These are phyloP conservation scores for Teleogryllus occipitalis DNA, from an alignment of 1,140 invertebrate genomes.

Conservation along the genomic window DNA sequence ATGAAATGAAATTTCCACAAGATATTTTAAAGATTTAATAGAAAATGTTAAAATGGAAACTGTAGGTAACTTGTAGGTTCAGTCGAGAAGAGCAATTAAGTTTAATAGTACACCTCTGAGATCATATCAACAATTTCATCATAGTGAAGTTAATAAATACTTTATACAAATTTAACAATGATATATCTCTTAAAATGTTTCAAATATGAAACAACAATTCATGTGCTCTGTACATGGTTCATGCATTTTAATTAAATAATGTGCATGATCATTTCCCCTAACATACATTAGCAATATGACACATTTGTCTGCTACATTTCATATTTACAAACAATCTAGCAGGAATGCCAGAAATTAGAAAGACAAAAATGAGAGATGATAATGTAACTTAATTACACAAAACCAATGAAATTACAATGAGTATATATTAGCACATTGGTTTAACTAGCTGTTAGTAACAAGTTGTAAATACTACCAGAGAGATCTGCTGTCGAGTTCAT, in stretches of 20 bases:
- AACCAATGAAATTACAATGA: not conserved
- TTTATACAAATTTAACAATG: not conserved
- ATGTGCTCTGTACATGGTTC: not conserved
- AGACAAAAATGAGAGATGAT: no score
- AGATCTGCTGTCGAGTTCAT: not conserved
- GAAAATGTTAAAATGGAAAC: no score
- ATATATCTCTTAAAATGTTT: not conserved
- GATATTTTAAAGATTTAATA: no score
- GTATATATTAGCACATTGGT: not conserved
- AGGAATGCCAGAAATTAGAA: no score
- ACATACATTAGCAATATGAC: not conserved
- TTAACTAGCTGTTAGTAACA: not conserved
- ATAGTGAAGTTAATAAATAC: not conserved
- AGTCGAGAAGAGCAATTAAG: no score
- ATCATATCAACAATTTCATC: not conserved
- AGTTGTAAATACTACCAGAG: not conserved
- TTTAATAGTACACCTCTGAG: not conserved
- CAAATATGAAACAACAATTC: not conserved
- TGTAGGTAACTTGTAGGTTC: no score
- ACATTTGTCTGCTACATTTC: not conserved
- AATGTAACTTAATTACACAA: no score
- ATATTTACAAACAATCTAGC: not conserved
- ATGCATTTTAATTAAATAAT: not conserved
- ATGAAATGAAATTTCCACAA: no score
- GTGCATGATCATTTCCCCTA: not conserved